Evolutionary conservation across 1,140 invertebrate species (phyloP).

Genomic region (Helicorthomorpha holstii): DNA sequence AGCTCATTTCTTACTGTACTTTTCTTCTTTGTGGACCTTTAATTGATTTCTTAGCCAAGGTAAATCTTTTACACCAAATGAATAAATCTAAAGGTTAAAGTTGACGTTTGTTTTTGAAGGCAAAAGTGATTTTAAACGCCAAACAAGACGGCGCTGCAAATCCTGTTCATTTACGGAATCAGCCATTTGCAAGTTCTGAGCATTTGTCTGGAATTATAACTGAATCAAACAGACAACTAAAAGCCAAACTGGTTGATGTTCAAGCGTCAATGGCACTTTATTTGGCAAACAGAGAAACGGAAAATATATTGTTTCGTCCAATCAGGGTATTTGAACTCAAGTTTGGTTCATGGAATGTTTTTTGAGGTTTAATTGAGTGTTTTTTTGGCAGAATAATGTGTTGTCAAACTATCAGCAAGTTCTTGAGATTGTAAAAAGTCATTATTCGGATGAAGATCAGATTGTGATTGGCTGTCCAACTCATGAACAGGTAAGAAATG

Average conservation of each 20-base stretch:
- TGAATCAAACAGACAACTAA: conserved; percentile 45
- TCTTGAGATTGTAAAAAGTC: conserved; percentile 50
- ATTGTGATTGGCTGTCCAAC: conserved; percentile 71
- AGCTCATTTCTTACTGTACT: conserved; percentile 66
- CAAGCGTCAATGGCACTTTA: conserved; percentile 85
- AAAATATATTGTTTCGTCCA: conserved; percentile 85
- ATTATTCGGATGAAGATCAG: conserved; percentile 62
- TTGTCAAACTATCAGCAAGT: conserved; percentile 68
- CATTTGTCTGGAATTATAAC: conserved; percentile 26
- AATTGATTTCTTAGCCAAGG: conserved; percentile 52
- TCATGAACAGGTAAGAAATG: conserved; percentile 65
- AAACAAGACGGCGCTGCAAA: conserved; percentile 21
- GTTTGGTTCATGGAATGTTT: neutral
- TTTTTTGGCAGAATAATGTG: conserved; percentile 57
- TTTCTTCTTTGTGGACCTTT: conserved; percentile 54
- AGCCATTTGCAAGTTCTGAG: conserved; percentile 31
- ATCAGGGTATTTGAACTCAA: conserved; percentile 45
- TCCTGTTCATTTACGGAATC: conserved; percentile 20
- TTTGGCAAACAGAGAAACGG: conserved; percentile 88
- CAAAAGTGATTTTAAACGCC: conserved; percentile 22
- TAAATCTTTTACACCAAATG: conserved; percentile 20
- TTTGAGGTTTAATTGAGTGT: conserved; percentile 9
- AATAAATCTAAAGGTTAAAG: conserved; percentile 11
- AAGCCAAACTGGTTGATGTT: conserved; percentile 55
- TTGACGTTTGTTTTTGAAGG: conserved; percentile 11